Conservation (phyloP, 2,797 vertebrate genomes). For the Arremon aurantiirostris region DNA sequence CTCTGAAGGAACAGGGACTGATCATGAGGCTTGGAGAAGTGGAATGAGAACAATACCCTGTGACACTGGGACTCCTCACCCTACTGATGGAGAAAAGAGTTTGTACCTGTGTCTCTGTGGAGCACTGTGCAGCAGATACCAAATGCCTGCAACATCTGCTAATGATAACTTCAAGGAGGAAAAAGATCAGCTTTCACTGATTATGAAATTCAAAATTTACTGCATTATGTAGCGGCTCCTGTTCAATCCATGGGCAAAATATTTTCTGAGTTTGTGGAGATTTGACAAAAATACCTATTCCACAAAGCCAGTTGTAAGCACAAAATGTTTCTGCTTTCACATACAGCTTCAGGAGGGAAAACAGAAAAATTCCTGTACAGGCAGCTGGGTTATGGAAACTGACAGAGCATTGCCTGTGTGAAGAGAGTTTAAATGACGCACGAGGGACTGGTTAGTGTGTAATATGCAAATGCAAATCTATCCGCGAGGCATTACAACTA, state of each 20-base stretch:
- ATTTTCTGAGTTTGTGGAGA: background rate
- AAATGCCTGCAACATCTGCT: background rate
- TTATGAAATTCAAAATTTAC: background rate
- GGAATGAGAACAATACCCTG: background rate
- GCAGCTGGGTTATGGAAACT: conserved; percentile 50
- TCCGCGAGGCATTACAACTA: background rate
- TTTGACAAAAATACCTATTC: background rate
- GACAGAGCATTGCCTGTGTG: background rate
- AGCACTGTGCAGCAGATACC: background rate
- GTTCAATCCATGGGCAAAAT: background rate
- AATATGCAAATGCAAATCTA: conserved; percentile 47
- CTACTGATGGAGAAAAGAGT: background rate
- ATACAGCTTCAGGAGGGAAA: background rate
- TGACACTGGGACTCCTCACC: background rate
- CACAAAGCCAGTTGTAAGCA: background rate
- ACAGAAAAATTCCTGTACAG: conserved; percentile 7
- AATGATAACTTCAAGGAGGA: background rate
- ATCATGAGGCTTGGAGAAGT: background rate
- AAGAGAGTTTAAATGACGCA: conserved; percentile 26
- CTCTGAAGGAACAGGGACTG: background rate
- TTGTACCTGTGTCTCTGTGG: background rate
- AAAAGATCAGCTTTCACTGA: background rate
- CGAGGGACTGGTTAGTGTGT: conserved; percentile 32
- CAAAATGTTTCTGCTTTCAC: conserved; percentile 15
- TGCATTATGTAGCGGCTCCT: background rate